phyloP scores from a whole-genome alignment of 2,113 vertebrate species.

The Archilochus colubris region DNA sequence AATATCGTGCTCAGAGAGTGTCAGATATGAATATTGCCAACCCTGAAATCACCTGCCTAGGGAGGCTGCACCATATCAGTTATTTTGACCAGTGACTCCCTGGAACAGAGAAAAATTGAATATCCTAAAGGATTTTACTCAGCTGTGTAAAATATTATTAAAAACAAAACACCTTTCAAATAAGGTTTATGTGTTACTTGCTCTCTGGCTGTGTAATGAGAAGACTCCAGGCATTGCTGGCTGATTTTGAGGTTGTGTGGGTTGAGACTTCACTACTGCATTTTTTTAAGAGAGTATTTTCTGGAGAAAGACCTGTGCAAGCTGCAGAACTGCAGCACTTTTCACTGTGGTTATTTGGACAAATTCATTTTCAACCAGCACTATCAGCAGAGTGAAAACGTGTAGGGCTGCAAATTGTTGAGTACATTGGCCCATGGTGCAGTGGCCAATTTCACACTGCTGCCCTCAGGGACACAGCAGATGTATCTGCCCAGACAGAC shows the following conservation, averaged over 20 bases:
- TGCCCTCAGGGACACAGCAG: background rate
- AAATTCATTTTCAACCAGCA: background rate
- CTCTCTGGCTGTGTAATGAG: background rate
- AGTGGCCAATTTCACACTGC: background rate
- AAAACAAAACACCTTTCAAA: background rate
- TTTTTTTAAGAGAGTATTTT: background rate
- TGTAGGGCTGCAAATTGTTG: background rate
- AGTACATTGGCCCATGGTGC: fast-evolving
- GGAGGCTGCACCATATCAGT: fast-evolving
- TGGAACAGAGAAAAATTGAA: background rate
- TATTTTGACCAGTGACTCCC: background rate
- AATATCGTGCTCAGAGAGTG: background rate
- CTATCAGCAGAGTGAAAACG: background rate
- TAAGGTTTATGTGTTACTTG: background rate
- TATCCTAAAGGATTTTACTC: background rate
- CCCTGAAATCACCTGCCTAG: conserved; percentile 33
- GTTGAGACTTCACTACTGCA: background rate
- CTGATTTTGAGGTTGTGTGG: background rate
- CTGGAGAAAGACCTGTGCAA: background rate
- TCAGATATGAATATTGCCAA: background rate
- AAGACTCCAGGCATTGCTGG: background rate
- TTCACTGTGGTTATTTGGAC: background rate
- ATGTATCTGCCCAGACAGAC: background rate
- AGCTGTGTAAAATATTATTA: background rate
- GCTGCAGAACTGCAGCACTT: background rate